phyloP scores from a whole-genome alignment of 1,140 invertebrate genomes.

The Drosophila azteca region DNA sequence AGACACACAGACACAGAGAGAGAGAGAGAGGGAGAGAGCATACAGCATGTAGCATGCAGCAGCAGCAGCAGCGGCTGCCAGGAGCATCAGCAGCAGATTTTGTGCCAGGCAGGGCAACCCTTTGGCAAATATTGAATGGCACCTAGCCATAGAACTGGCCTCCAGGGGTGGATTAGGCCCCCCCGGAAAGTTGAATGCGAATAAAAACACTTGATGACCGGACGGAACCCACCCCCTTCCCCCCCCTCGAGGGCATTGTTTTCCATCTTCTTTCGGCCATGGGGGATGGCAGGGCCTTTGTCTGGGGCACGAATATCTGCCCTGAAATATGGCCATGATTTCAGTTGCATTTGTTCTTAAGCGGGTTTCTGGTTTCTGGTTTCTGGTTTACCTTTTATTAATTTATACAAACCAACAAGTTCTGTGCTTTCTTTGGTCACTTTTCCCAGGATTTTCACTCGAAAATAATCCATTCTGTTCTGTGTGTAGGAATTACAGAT shows the following conservation, averaged over 20 bases:
- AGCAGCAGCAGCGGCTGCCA: slow-evolving; percentile 3
- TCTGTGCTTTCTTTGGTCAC: neutral
- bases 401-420: neutral
- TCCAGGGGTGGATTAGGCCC: slow-evolving; percentile 21
- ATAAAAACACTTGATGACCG: no score
- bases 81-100: slow-evolving; percentile 1
- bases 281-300: no score
- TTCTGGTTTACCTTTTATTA: slow-evolving; percentile 10
- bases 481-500: no score
- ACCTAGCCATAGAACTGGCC: slow-evolving; percentile 11
- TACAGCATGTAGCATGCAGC: slow-evolving; percentile 8
- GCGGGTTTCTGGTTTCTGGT: slow-evolving; percentile 26
- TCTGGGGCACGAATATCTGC: no score
- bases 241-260: no score
- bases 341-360: neutral
- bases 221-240: no score
- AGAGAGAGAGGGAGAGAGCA: neutral
- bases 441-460: neutral
- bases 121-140: slow-evolving; percentile 52
- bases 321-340: no score
- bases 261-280: no score
- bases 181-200: no score
- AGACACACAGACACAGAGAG: slow-evolving; percentile 13
- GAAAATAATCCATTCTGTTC: no score
- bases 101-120: slow-evolving; percentile 22